A percentile compares a stretch with the other conserved stretches of the same genome.
Evolutionary conservation across 2,113 vertebrate genomes (phyloP).

Genomic region (Myrmophylax atrothorax): DNA sequence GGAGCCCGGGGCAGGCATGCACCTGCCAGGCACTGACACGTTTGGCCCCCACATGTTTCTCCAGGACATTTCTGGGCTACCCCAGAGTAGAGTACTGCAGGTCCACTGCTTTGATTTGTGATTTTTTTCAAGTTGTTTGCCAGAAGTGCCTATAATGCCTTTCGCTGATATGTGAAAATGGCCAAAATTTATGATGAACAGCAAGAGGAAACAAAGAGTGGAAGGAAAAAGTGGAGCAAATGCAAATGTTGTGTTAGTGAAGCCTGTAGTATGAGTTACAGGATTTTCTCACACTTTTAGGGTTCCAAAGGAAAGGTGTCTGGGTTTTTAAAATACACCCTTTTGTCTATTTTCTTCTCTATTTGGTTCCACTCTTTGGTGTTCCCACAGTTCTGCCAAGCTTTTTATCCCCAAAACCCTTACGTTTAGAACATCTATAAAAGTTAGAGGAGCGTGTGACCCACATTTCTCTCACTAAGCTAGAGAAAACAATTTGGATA

Average conservation of each 20-base stretch:
- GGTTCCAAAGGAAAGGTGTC: not conserved
- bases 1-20: not conserved
- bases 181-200: not conserved
- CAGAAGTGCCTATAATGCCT: not conserved
- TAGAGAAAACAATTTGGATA: not conserved
- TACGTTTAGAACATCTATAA: not conserved
- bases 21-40: not conserved
- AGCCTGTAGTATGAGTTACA: not conserved
- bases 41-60: not conserved
- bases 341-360: not conserved
- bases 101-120: not conserved
- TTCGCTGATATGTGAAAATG: not conserved
- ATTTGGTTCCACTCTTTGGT: not conserved
- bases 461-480: not conserved
- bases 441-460: not conserved
- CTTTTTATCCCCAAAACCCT: not conserved
- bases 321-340: not conserved
- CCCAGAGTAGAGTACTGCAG: not conserved
- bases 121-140: not conserved
- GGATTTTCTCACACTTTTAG: not conserved
- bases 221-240: not conserved
- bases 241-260: not conserved
- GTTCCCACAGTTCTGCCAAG: not conserved
- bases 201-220: not conserved
- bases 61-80: fast-evolving